Conservation (phyloP, 2,888 invertebrate genomes). For the Minunthozetes semirufus region DNA sequence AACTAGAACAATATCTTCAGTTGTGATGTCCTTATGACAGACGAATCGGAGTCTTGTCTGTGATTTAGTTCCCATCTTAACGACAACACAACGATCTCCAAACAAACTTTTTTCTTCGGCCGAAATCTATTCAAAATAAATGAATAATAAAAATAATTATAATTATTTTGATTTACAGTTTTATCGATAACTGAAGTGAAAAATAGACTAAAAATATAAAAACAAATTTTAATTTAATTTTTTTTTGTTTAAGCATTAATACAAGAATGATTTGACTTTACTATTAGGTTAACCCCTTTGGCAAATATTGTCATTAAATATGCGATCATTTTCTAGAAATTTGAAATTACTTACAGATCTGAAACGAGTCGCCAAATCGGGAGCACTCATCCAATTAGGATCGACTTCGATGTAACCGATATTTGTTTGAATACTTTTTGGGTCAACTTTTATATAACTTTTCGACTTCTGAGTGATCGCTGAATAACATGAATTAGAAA, state of each 20-base stretch:
- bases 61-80: not conserved
- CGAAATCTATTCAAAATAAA: constrained; percentile 14
- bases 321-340: too few species aligned
- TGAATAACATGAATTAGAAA: not conserved
- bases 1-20: constrained; percentile 9
- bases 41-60: constrained; percentile 6
- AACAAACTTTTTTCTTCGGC: not conserved
- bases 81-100: not conserved
- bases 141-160: too few species aligned
- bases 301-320: too few species aligned
- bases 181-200: too few species aligned
- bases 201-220: too few species aligned
- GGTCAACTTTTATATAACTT: not conserved
- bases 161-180: not conserved
- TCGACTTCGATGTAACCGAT: constrained; percentile 12
- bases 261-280: too few species aligned
- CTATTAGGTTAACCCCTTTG: too few species aligned
- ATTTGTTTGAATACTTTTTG: constrained; percentile 22
- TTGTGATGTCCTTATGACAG: not conserved
- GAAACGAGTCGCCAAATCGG: not conserved
- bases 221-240: too few species aligned
- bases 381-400: constrained; percentile 3
- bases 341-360: not conserved
- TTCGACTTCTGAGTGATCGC: not conserved
- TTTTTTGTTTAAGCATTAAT: too few species aligned